Conservation (phyloP, 2,797 vertebrate genomes). For the Chelonia mydas region DNA sequence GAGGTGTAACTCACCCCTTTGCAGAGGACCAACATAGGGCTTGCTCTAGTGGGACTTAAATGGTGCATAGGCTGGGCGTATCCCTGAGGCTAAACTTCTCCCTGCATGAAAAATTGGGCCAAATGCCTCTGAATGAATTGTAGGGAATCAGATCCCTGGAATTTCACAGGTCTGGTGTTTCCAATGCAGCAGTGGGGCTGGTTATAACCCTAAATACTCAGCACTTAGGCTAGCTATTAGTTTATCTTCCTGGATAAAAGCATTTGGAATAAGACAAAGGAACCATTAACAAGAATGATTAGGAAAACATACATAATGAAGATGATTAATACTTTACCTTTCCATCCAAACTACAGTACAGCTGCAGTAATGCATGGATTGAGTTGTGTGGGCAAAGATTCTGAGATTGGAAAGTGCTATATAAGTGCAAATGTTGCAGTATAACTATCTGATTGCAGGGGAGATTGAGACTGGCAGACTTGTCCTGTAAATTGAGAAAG, state of each 20-base stretch:
- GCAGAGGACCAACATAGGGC: background rate
- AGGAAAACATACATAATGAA: background rate
- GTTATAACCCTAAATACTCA: background rate
- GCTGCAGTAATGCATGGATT: conserved; percentile 50
- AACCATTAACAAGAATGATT: background rate
- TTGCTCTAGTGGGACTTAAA: background rate
- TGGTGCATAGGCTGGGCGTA: background rate
- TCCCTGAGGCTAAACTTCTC: background rate
- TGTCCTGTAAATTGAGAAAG: conserved; percentile 48
- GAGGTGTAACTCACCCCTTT: background rate
- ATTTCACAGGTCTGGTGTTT: background rate
- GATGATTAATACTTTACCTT: background rate
- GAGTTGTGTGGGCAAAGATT: conserved; percentile 52
- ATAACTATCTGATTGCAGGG: conserved; percentile 52
- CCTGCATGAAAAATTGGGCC: background rate
- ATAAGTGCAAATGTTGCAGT: conserved; percentile 56
- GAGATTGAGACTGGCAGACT: conserved; percentile 14
- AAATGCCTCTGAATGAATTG: background rate
- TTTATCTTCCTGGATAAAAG: background rate
- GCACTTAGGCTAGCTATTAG: background rate
- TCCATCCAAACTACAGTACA: conserved; percentile 48
- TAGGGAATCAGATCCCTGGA: background rate
- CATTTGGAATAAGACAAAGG: background rate
- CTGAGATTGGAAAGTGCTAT: conserved; percentile 52
- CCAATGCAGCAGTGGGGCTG: background rate